Evolutionary conservation across 2,113 vertebrate genomes (phyloP), one percentile per base, ranked within the genome.

Genomic region (Gopherus evgoodei): DNA sequence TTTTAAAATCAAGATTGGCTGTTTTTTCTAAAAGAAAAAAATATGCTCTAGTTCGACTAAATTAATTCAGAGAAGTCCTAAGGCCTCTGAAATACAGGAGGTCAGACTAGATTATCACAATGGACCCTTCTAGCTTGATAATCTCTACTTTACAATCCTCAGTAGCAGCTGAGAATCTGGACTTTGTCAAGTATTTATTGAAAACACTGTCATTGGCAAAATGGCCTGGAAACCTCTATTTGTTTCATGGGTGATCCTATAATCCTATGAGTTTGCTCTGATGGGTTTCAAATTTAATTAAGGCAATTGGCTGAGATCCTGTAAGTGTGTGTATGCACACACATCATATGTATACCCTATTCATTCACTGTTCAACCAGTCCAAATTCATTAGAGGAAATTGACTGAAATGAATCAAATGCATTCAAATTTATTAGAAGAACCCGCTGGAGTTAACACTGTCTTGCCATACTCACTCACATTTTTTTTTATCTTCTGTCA

Each of bases 291-390:
- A 65, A 47, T 29, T 1, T 3, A 80, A 52, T 24, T 29, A 72
- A 29, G 24, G 31, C 1, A 2, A 24, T 0, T 16, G 54, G 25
- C 42, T 87, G 93, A 59, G 75, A 38, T 14, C 11, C 27, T 16
- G 22, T 69, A 31, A 14, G 12, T 1, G 14, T 5, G 0, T 2
- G 11, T 7, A 27, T 1, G 8, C 0, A 0, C 19, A 22, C 5
- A 13, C 7, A 22, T 53, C 82, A 83, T 14, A 31, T 1, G 0
- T 65, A 38, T 72, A 21, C 72, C 35, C 59, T 17, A 62, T 69
- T 69, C 8, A 38, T 69, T n/a, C n/a, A 21, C 65, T 69, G 65
- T 38, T 69, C 65, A 69, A 35, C 2, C 35, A 38, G 65, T 69
- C 65, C 35, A 69, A 69, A 69, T 69, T 38, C 35, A 69, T 69